A percentile compares a stretch with the other conserved stretches of the same genome.
These are phyloP conservation scores for Ischnus inquisitorius DNA, from an alignment of 2,888 invertebrate genomes.

Conservation along the genomic window DNA sequence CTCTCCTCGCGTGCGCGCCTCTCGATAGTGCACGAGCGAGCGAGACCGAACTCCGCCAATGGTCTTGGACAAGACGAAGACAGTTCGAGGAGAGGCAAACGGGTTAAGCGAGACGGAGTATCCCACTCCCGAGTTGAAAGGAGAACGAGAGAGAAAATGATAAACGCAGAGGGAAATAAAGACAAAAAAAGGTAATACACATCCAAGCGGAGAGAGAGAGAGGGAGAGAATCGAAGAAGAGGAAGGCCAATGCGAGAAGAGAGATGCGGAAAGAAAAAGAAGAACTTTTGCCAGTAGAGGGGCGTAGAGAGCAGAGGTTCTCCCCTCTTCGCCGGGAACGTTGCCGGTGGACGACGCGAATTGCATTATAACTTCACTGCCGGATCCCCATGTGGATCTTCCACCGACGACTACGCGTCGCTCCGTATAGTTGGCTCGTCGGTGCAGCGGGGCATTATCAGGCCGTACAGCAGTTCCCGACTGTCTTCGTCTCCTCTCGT, in stretches of 20 bases:
- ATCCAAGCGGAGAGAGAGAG: constrained; percentile 15
- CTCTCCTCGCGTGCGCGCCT: constrained; percentile 58
- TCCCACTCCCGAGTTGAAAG: constrained; percentile 4
- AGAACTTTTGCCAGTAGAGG: constrained; percentile 1
- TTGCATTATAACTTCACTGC: constrained; percentile 78
- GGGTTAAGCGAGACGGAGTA: constrained; percentile 34
- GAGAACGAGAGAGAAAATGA: constrained; percentile 23
- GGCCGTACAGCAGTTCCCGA: neutral
- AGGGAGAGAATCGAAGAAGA: constrained; percentile 39
- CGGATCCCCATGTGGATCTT: constrained; percentile 29
- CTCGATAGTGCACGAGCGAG: constrained; percentile 30
- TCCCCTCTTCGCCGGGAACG: constrained; percentile 58
- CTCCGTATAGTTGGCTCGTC: constrained; percentile 10
- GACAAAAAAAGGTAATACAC: constrained; percentile 21
- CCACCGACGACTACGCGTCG: constrained; percentile 20
- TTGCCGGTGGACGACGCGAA: constrained; percentile 74
- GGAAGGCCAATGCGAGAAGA: constrained; percentile 26
- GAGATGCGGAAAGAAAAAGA: neutral
- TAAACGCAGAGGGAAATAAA: constrained; percentile 37
- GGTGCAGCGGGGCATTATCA: constrained; percentile 14
- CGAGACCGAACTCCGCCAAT: neutral
- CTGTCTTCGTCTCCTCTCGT: constrained; percentile 54
- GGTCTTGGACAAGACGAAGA: neutral
- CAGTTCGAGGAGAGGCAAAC: neutral
- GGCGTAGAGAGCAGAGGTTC: constrained; percentile 68